Evolutionary conservation across 2,888 invertebrate genomes (phyloP).

Genomic region (Latrodectus elegans): DNA sequence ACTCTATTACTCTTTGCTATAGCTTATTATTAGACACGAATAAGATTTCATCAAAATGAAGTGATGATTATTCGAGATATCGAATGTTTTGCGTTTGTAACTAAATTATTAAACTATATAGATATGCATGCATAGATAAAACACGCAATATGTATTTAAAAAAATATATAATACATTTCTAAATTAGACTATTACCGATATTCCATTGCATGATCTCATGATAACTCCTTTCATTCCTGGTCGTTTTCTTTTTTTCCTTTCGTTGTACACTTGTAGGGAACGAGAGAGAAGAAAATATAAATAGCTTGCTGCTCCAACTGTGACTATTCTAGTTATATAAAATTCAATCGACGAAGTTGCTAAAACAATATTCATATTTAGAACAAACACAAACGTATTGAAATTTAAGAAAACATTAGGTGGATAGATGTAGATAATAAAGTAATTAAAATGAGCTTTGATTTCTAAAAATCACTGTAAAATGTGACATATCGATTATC

Average conservation of each 20-base stretch:
- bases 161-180: neutral
- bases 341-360: conserved; percentile 31
- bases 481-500: too few species aligned
- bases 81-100: neutral
- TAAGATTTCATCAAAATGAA: neutral
- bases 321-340: conserved; percentile 20
- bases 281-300: conserved; percentile 15
- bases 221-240: conserved; percentile 40
- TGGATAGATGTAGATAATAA: neutral
- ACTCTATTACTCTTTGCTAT: neutral
- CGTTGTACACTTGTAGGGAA: neutral
- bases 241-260: conserved; percentile 13
- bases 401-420: neutral
- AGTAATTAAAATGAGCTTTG: too few species aligned
- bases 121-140: neutral
- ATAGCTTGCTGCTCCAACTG: conserved; percentile 13
- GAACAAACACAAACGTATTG: neutral
- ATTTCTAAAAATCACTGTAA: too few species aligned
- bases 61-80: neutral
- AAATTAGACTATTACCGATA: conserved; percentile 25
- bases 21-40: neutral
- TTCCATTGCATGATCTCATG: conserved; percentile 40
- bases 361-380: conserved; percentile 12
- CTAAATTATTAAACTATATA: neutral
- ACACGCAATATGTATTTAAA: neutral